These are phyloP conservation scores for Pollenia griseotomentosa DNA, from an alignment of 2,888 invertebrate genomes.

Conservation along the genomic window DNA sequence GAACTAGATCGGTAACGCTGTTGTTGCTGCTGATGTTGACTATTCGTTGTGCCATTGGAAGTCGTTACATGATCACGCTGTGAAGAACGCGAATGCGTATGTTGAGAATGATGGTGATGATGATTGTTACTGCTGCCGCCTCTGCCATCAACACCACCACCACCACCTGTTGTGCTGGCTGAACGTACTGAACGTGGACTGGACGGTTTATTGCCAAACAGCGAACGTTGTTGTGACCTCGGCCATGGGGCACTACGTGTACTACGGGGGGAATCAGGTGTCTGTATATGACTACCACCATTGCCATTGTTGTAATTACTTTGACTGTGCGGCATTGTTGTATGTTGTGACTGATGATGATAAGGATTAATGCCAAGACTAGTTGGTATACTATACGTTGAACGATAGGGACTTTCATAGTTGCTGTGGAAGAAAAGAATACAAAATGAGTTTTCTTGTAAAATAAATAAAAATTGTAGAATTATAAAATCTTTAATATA, in stretches of 20 bases:
- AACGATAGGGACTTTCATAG: slow-evolving; percentile 85
- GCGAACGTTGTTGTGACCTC: slow-evolving; percentile 90
- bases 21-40: slow-evolving; percentile 79
- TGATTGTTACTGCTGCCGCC: slow-evolving; percentile 76
- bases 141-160: slow-evolving; percentile 74
- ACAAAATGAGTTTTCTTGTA: neutral
- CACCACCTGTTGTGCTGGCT: slow-evolving; percentile 84
- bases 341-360: slow-evolving; percentile 77
- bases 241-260: slow-evolving; percentile 93
- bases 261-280: slow-evolving; percentile 91
- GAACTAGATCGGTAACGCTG: slow-evolving; percentile 90
- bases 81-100: slow-evolving; percentile 75
- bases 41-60: slow-evolving; percentile 45
- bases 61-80: slow-evolving; percentile 84
- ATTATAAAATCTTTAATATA: slow-evolving; percentile 81
- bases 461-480: slow-evolving; percentile 69
- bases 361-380: slow-evolving; percentile 83
- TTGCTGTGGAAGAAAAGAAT: slow-evolving; percentile 77
- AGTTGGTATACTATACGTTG: slow-evolving; percentile 85
- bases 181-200: slow-evolving; percentile 93
- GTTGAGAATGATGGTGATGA: slow-evolving; percentile 79
- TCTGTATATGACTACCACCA: slow-evolving; percentile 79
- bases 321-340: slow-evolving; percentile 78
- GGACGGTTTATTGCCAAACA: slow-evolving; percentile 90
- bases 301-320: slow-evolving; percentile 80